Conservation (phyloP, 2,888 invertebrate species). For the Torymus texanus region DNA sequence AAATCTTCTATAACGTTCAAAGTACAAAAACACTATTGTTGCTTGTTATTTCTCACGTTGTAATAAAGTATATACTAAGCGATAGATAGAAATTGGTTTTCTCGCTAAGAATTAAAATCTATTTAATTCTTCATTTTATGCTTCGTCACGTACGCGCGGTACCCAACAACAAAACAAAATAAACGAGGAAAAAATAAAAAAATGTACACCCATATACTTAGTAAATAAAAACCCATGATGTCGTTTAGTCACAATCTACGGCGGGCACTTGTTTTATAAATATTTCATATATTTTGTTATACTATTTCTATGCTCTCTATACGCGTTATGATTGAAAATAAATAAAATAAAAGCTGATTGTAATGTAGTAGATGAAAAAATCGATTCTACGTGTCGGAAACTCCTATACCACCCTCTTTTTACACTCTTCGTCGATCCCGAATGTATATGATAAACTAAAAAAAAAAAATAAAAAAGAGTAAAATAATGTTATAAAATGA, state of each 20-base stretch:
- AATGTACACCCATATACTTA: not conserved
- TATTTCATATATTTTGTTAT: slow-evolving; percentile 75
- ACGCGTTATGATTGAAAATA: slow-evolving; percentile 50
- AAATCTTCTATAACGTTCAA: too few relatives aligned
- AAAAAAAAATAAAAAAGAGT: slow-evolving; percentile 13
- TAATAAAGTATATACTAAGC: not conserved
- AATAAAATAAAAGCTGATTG: slow-evolving; percentile 26
- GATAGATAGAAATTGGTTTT: not conserved
- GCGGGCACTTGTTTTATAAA: slow-evolving; percentile 70
- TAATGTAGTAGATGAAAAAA: slow-evolving; percentile 42
- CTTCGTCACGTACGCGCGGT: not conserved
- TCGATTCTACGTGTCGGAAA: slow-evolving; percentile 49
- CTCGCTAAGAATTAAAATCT: not conserved
- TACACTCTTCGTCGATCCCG: slow-evolving; percentile 52
- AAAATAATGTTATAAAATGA: slow-evolving; percentile 14
- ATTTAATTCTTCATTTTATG: not conserved
- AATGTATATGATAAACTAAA: slow-evolving; percentile 36
- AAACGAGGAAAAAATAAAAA: slow-evolving; percentile 11
- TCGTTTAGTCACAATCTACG: slow-evolving; percentile 65
- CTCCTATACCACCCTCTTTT: slow-evolving; percentile 48
- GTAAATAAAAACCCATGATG: slow-evolving; percentile 2
- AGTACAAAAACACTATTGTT: too few relatives aligned
- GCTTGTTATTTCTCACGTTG: too few relatives aligned
- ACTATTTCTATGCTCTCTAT: slow-evolving; percentile 72
- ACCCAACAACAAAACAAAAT: not conserved